Percentiles rank a stretch among this genome's conserved stretches.
These are phyloP conservation scores for Dendrolimus kikuchii DNA, from an alignment of 1,140 invertebrate species.

Conservation along the genomic window DNA sequence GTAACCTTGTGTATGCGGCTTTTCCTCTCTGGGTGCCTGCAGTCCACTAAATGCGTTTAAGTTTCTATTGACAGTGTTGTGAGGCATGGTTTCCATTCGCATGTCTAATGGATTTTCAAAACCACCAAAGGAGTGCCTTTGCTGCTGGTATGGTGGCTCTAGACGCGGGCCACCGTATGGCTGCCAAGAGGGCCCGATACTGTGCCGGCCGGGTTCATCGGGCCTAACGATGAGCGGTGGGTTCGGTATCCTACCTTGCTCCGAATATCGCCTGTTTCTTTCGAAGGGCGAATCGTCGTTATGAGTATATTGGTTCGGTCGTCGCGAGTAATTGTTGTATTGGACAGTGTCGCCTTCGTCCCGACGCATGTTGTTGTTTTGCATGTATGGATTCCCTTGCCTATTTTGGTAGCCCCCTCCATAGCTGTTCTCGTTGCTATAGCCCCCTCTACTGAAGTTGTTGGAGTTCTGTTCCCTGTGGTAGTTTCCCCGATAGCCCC, in stretches of 20 bases:
- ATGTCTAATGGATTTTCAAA: conserved; percentile 52
- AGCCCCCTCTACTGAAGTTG: conserved; percentile 38
- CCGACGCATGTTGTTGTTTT: conserved; percentile 29
- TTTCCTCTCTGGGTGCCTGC: conserved; percentile 1
- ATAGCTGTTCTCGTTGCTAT: conserved; percentile 26
- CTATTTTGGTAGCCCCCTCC: conserved; percentile 36
- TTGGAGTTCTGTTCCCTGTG: conserved; percentile 57
- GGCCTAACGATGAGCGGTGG: conserved; percentile 10
- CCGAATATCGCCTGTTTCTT: conserved; percentile 23
- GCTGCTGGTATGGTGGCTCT: conserved; percentile 2
- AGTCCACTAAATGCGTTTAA: not conserved
- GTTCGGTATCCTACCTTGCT: conserved; percentile 22
- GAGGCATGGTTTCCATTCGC: conserved; percentile 31
- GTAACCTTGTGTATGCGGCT: conserved; percentile 16
- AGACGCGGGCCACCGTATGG: conserved; percentile 27
- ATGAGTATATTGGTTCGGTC: conserved; percentile 29
- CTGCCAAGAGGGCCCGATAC: conserved; percentile 22
- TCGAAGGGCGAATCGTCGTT: conserved; percentile 35
- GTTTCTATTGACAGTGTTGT: not conserved
- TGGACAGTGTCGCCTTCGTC: conserved; percentile 23
- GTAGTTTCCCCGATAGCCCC: conserved; percentile 53
- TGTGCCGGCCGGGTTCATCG: conserved; percentile 27
- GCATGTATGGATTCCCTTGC: conserved; percentile 21
- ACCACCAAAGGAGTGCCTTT: conserved; percentile 41
- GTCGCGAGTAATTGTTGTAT: conserved; percentile 29